phyloP scores from a whole-genome alignment of 2,888 invertebrate genomes.

The Rapana venosa region DNA sequence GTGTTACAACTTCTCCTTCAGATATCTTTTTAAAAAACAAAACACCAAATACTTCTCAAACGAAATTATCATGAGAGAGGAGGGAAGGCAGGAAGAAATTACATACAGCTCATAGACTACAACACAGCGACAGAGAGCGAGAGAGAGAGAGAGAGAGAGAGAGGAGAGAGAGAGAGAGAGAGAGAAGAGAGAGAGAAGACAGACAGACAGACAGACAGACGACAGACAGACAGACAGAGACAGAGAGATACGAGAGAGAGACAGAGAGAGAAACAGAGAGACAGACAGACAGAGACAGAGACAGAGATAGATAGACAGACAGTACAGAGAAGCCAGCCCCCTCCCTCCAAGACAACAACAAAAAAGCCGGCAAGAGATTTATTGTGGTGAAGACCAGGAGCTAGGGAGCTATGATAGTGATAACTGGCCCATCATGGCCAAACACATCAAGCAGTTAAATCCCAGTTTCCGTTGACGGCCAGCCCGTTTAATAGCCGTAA shows the following conservation, averaged over 20 bases:
- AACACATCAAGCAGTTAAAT: neutral
- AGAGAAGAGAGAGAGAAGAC: no score
- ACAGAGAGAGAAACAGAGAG: neutral
- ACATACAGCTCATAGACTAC: no score
- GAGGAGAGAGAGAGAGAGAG: no score
- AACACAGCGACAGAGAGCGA: no score
- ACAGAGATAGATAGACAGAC: neutral
- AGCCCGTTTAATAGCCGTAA: constrained; percentile 12
- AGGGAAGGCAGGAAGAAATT: no score
- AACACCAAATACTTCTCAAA: no score
- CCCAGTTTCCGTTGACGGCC: constrained; percentile 19
- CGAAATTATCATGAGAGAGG: no score
- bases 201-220: no score
- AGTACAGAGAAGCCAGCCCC: neutral
- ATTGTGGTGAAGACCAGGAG: neutral
- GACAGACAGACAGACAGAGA: no score
- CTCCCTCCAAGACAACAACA: neutral
- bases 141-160: no score
- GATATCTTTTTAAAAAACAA: no score
- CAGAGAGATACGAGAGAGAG: neutral
- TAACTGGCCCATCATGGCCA: neutral
- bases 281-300: neutral
- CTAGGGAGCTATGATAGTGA: neutral
- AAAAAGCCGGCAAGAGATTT: neutral
- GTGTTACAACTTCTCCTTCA: no score